Conservation (phyloP, 2,888 invertebrate genomes). For the Ommatoiulus sabulosus region DNA sequence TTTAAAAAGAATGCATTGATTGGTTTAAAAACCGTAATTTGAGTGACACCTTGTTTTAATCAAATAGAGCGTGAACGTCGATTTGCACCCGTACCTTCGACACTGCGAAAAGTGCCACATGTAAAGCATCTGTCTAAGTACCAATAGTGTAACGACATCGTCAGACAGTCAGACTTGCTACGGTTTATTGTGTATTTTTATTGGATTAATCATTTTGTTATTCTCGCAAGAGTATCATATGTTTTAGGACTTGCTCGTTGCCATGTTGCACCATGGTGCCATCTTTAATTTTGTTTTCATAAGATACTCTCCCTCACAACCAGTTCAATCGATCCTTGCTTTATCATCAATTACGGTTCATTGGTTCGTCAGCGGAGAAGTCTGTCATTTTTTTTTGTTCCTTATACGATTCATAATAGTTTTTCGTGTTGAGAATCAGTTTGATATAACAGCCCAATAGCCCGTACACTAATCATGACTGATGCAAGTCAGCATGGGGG, state of each 20-base stretch:
- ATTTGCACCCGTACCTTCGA: too few relatives aligned
- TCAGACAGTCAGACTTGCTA: not conserved
- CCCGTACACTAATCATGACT: not conserved
- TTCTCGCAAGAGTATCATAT: not conserved
- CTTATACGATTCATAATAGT: not conserved
- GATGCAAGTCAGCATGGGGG: not conserved
- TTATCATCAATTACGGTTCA: conserved; percentile 15
- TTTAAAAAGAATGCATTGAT: too few relatives aligned
- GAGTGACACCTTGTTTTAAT: too few relatives aligned
- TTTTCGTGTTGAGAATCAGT: not conserved
- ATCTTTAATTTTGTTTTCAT: not conserved
- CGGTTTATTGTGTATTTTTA: too few relatives aligned
- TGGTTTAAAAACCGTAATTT: too few relatives aligned
- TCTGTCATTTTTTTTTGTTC: not conserved
- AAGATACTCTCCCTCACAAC: not conserved
- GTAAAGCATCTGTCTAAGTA: not conserved
- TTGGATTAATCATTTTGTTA: not conserved
- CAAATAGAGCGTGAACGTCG: too few relatives aligned
- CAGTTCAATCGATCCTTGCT: conserved; percentile 19
- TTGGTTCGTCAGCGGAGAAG: not conserved
- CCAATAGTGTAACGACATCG: not conserved
- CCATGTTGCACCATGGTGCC: too few relatives aligned
- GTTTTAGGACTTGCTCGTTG: too few relatives aligned
- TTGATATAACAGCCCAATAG: not conserved
- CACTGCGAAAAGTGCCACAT: too few relatives aligned